Conservation (phyloP, 2,113 vertebrate species). For the Gasterosteus aculeatus region DNA sequence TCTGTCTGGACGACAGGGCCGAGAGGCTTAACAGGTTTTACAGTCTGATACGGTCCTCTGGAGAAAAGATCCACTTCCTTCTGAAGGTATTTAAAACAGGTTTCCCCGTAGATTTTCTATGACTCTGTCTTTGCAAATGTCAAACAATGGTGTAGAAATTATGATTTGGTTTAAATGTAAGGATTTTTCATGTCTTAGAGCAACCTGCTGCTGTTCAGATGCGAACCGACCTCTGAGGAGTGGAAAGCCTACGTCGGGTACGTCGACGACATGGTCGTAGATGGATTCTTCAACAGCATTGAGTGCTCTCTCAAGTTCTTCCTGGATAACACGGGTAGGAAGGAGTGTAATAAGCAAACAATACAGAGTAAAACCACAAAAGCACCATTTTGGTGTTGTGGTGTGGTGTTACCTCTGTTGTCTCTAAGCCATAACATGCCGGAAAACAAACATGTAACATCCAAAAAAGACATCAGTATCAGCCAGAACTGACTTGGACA, state of each 20-base stretch:
- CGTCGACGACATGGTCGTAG: conserved; percentile 89
- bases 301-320: conserved; percentile 91
- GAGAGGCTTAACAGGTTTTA: conserved; percentile 83
- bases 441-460: conserved; percentile 26
- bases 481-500: conserved; percentile 31
- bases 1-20: conserved; percentile 85
- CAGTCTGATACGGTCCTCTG: conserved; percentile 79
- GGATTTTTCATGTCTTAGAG: conserved; percentile 76
- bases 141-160: neutral
- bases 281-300: conserved; percentile 88
- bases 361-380: neutral
- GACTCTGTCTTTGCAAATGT: neutral
- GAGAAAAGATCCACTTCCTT: conserved; percentile 87
- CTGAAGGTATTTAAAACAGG: conserved; percentile 80
- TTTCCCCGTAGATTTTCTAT: conserved; percentile 1
- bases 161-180: neutral
- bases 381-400: neutral
- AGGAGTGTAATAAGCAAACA: neutral
- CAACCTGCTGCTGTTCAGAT: conserved; percentile 85
- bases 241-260: conserved; percentile 91
- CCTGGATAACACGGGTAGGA: conserved; percentile 89
- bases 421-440: conserved; percentile 2
- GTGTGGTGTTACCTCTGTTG: neutral
- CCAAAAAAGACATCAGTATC: conserved; percentile 10
- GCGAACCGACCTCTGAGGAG: conserved; percentile 79